A percentile compares a stretch with the other conserved stretches of the same genome.
phyloP scores from a whole-genome alignment of 2,797 vertebrate genomes.

The Manis javanica region DNA sequence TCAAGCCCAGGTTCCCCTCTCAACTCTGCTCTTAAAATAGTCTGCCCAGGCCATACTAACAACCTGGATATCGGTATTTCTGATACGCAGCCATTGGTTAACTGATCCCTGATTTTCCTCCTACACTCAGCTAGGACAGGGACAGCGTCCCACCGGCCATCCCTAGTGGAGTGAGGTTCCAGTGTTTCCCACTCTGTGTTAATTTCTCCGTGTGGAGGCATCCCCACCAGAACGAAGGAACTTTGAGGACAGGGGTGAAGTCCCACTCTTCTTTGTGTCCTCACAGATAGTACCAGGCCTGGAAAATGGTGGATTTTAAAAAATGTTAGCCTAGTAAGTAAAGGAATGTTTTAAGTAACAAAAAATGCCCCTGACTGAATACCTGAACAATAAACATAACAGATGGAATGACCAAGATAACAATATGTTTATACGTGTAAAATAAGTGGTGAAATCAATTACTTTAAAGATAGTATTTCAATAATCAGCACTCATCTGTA shows the following conservation, averaged over 20 bases:
- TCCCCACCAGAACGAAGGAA: background rate
- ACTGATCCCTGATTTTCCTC: background rate
- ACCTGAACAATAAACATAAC: background rate
- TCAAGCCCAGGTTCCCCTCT: background rate
- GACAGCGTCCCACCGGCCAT: background rate
- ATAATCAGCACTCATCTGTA: conserved; percentile 18
- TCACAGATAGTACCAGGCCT: background rate
- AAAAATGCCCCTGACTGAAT: background rate
- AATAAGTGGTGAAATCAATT: background rate
- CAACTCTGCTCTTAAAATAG: background rate
- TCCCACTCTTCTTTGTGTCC: background rate
- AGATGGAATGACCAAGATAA: background rate
- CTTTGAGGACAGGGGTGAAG: background rate
- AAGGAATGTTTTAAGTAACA: background rate
- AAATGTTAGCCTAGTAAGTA: conserved; percentile 21
- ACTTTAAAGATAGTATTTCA: background rate
- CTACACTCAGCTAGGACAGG: background rate
- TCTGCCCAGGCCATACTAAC: background rate
- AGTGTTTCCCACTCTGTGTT: background rate
- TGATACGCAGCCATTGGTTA: background rate
- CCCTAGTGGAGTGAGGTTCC: background rate
- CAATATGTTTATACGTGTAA: background rate
- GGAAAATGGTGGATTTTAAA: background rate
- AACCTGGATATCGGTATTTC: background rate
- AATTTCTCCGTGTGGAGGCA: too few relatives aligned